Base-by-base conservation (phyloP, 1,140 invertebrate genomes). In the Arion vulgaris region DNA sequence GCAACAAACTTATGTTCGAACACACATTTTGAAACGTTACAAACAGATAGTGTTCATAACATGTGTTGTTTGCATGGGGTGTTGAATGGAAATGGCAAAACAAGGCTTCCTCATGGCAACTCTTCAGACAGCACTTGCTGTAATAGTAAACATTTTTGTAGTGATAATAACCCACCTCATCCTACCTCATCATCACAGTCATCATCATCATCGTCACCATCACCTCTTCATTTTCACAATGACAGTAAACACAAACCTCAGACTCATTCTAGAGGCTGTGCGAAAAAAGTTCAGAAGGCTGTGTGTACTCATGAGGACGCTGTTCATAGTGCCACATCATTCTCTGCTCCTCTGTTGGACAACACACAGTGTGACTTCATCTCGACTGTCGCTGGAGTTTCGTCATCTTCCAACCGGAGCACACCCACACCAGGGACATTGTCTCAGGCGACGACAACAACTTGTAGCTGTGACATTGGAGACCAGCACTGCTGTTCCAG, bases 401-500 rank as follows among this genome's bases (percentile, higher is more conserved):
- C 19, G 26, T 57, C 53, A 57, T n/a, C 71, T 9, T 39, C 38
- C 38, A 9, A 26, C 7, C 34, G 38, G 41, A 41, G 1, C 34
- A 39, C 38, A 34, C 38, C 62, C 38, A 39, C 71, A 17, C 38
- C 34, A 9, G 38, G 38, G 23, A 23, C 38, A 26, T 19, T 34
- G 32, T 39, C 71, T 39, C 15, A 9, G 13, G 19, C 1, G 5
- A 26, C 26, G 23, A 19, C 32, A 36, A 2, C 53, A 0, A 36
- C 39, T 2, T 72, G 68, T 26, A 71, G 78, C 45, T 80, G 78
- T 36, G 66, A 72, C 9, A 66, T 49, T 9, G 39, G 66, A 13
- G 66, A 80, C 66, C 45, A 62, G 38, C 39, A 51, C 41, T 71
- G 34, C 78, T 80, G 78, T 34, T n/a, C 66, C 41, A 32, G 39